Conservation (phyloP, 2,113 vertebrate species). For the Chlamydotis undulata region DNA sequence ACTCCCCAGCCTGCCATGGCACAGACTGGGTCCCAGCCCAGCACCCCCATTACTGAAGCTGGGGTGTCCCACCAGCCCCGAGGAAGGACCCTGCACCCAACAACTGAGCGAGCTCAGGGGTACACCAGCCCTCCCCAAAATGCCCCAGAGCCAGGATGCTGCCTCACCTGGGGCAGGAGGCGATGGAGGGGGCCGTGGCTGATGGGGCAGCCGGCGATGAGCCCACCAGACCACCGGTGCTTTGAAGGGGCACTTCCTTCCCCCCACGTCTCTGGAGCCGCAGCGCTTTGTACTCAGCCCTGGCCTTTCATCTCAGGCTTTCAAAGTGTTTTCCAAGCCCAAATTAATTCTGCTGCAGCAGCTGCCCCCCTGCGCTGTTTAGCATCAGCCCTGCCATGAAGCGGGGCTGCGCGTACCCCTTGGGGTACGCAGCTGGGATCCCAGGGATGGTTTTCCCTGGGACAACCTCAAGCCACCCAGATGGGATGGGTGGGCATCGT, state of each 20-base stretch:
- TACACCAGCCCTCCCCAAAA: neutral
- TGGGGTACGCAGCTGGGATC: fast-evolving
- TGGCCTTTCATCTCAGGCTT: neutral
- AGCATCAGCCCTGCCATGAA: neutral
- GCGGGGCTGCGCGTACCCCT: neutral
- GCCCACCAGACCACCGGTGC: neutral
- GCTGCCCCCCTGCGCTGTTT: neutral
- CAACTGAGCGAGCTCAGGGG: neutral
- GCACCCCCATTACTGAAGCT: neutral
- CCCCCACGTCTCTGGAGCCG: neutral
- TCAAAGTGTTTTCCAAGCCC: neutral
- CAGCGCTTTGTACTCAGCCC: neutral
- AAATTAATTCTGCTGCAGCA: slow-evolving; percentile 17
- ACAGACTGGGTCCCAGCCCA: neutral
- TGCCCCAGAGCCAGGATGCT: fast-evolving
- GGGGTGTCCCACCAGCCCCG: neutral
- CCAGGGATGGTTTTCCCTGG: neutral
- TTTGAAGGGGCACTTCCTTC: neutral
- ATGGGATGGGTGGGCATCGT: neutral
- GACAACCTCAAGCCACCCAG: neutral
- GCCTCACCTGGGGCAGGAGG: neutral
- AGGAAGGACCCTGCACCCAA: neutral
- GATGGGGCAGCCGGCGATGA: neutral
- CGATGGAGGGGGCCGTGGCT: neutral
- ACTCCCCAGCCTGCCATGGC: fast-evolving